phyloP scores from a whole-genome alignment of 2,888 invertebrate species.

The Herminia tarsipennalis region DNA sequence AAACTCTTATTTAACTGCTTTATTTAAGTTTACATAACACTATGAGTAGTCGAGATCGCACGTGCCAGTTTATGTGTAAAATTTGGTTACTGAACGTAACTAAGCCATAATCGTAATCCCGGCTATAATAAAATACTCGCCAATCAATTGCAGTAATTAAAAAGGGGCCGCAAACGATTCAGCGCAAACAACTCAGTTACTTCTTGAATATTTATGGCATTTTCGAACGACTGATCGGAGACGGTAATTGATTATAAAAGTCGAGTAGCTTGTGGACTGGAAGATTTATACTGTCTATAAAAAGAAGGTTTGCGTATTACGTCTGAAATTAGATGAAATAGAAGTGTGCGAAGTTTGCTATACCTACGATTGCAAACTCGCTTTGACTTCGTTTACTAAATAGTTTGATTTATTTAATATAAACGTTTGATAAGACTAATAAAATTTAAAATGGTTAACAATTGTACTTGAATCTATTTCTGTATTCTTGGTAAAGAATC shows the following conservation, averaged over 20 bases:
- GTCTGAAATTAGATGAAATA: constrained; percentile 34
- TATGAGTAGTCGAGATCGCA: constrained; percentile 15
- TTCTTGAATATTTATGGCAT: constrained; percentile 71
- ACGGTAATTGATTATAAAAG: constrained; percentile 80
- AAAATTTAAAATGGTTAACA: not conserved
- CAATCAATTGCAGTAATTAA: constrained; percentile 69
- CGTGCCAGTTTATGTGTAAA: constrained; percentile 33
- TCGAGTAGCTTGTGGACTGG: constrained; percentile 66
- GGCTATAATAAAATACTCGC: constrained; percentile 53
- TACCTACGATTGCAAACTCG: constrained; percentile 5
- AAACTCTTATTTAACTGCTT: constrained; percentile 21
- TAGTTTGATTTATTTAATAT: not conserved
- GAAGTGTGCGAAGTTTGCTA: constrained; percentile 13
- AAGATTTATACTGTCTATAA: constrained; percentile 74
- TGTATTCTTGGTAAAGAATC: constrained; percentile 16
- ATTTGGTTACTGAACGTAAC: constrained; percentile 36
- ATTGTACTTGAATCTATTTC: constrained; percentile 1
- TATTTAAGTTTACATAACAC: constrained; percentile 22
- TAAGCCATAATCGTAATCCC: constrained; percentile 49
- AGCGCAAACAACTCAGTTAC: constrained; percentile 63
- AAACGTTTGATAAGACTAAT: not conserved
- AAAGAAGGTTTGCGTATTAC: constrained; percentile 50
- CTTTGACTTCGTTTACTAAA: constrained; percentile 7
- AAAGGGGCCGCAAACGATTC: constrained; percentile 62
- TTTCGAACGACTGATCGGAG: constrained; percentile 66